These are phyloP conservation scores for Brachyistius frenatus DNA, from an alignment of 2,113 vertebrate genomes.

Conservation along the genomic window DNA sequence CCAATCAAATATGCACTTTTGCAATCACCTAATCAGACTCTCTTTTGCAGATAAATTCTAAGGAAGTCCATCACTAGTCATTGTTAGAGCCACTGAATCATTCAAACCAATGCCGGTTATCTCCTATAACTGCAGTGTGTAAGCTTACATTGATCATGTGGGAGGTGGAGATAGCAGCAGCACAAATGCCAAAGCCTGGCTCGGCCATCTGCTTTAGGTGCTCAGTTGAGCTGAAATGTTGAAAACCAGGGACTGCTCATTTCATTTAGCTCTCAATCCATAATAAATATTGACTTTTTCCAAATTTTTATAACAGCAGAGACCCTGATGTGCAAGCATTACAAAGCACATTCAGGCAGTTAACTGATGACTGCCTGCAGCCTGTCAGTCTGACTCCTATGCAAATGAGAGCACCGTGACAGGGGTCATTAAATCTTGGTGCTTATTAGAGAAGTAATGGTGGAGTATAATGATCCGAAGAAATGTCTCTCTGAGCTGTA, in stretches of 20 bases:
- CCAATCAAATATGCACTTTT: slow-evolving; percentile 27
- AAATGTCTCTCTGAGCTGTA: slow-evolving; percentile 38
- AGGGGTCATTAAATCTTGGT: slow-evolving; percentile 60
- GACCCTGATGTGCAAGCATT: slow-evolving; percentile 17
- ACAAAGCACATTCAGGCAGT: slow-evolving; percentile 12
- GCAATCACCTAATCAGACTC: background rate
- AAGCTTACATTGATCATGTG: slow-evolving; percentile 35
- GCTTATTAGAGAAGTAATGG: slow-evolving; percentile 59
- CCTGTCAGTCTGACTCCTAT: slow-evolving; percentile 49
- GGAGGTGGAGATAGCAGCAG: slow-evolving; percentile 30
- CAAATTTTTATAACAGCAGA: background rate
- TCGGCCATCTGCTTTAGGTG: slow-evolving; percentile 35
- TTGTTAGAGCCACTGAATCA: slow-evolving; percentile 26
- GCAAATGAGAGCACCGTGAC: slow-evolving; percentile 33
- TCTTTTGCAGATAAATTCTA: slow-evolving; percentile 11
- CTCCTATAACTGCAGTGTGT: slow-evolving; percentile 7
- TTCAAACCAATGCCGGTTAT: slow-evolving; percentile 27
- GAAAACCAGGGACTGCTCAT: background rate
- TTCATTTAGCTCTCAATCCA: slow-evolving; percentile 18
- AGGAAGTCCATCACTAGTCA: slow-evolving; percentile 24
- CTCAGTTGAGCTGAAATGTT: slow-evolving; percentile 25
- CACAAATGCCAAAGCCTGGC: slow-evolving; percentile 34
- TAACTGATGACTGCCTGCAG: slow-evolving; percentile 37
- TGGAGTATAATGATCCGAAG: slow-evolving; percentile 45
- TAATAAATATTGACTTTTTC: slow-evolving; percentile 35